Base-by-base conservation (phyloP, 2,888 invertebrate genomes). In the Schizaphis graminum region DNA sequence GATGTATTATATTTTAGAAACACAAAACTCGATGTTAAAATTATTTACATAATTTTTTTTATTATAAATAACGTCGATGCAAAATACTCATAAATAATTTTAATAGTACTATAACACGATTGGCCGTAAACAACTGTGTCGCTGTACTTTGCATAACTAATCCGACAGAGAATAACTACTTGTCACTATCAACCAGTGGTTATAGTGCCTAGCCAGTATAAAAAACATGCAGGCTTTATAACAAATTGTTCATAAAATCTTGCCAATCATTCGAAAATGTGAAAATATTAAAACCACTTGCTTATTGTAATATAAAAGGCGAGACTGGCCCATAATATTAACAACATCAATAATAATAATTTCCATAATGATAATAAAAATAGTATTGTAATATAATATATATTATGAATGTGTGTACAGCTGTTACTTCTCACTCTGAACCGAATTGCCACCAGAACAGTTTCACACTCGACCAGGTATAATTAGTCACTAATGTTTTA, bases 401-500 rank as follows among this genome's bases (percentile, higher is more conserved):
- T 77, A 28, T 61, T 11, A 77, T 35, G 8, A 21, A 35, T 8
- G 16, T 13, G 77, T 77, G 77, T 21, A 35, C 35, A 35, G 35
- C 8, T 35, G 21, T 77, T 77, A 28, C 57, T 8, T 61, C 21
- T 77, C 0, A 8, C 77, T 67, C 16, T 21, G 35, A 77, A 77
- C 35, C 35, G 16, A 67, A 77, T 77, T 77, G 21, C 21, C 77
- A 35, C 35, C 21, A 35, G 8, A 77, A 24, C 35, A 77, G 77
- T 77, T 35, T 35, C 21, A 21, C 77, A 77, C 77, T 77, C 77
- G 77, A 35, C 35, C 86, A 26, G 47, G 44, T 47, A 86, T 86
- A 86, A 86, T 86, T 47, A 47, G 44, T 86, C 44, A 26, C 28
- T 28, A 47, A 86, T 86, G 47, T 86, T 86, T 86, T 86, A 77